Conservation (phyloP, 2,888 invertebrate genomes). For the Oscheius sp. region DNA sequence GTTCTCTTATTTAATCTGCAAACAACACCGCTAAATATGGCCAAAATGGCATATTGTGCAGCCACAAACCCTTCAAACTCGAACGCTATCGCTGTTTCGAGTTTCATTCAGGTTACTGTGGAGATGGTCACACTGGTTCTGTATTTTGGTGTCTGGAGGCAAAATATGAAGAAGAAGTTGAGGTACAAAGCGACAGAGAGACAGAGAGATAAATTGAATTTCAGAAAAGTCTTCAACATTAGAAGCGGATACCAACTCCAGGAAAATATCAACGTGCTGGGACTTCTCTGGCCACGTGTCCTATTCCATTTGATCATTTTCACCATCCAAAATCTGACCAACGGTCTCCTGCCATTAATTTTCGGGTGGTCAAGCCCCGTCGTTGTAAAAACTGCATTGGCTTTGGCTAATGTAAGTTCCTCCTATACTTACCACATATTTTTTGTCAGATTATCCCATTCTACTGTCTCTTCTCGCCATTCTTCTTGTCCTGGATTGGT, state of each 20-base stretch:
- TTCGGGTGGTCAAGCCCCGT: too few relatives aligned
- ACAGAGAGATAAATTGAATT: too few relatives aligned
- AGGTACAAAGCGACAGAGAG: background rate
- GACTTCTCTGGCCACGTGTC: too few relatives aligned
- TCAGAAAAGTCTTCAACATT: too few relatives aligned
- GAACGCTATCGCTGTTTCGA: background rate
- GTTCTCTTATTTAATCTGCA: background rate
- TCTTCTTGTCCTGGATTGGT: background rate
- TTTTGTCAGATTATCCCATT: background rate
- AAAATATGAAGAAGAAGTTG: background rate
- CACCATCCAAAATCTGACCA: too few relatives aligned
- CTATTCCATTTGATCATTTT: too few relatives aligned
- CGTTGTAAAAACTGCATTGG: too few relatives aligned
- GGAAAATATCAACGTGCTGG: too few relatives aligned
- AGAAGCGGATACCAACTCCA: too few relatives aligned
- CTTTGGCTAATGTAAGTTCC: too few relatives aligned
- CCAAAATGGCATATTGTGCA: background rate
- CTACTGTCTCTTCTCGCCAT: background rate
- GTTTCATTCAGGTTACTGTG: background rate
- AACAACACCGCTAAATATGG: background rate
- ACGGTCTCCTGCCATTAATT: too few relatives aligned
- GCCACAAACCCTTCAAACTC: background rate
- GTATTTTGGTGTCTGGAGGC: background rate
- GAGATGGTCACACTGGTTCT: background rate
- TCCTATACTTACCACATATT: too few relatives aligned